Conservation (phyloP, 2,888 invertebrate species). For the Epistrophe eligans region DNA sequence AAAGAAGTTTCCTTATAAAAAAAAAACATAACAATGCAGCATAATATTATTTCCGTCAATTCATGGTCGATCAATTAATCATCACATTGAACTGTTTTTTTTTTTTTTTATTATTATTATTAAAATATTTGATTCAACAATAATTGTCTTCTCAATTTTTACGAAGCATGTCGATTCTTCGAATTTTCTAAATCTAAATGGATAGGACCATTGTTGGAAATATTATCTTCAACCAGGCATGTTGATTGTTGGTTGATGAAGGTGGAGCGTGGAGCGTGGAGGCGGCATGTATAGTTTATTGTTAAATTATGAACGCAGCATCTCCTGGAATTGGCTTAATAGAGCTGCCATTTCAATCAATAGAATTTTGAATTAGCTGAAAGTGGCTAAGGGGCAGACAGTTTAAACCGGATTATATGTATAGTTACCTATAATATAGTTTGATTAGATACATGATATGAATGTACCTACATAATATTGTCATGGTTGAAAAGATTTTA, state of each 20-base stretch:
- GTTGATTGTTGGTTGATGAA: background rate
- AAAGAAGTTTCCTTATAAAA: slow-evolving; percentile 47
- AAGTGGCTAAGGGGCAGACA: slow-evolving; percentile 43
- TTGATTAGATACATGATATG: background rate
- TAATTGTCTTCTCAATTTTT: slow-evolving; percentile 49
- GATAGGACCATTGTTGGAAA: slow-evolving; percentile 48
- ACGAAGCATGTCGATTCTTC: slow-evolving; percentile 68
- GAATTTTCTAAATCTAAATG: slow-evolving; percentile 61
- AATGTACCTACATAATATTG: background rate
- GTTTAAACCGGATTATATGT: background rate
- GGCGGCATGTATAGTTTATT: slow-evolving; percentile 39
- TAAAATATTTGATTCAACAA: slow-evolving; percentile 43
- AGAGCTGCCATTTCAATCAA: slow-evolving; percentile 74
- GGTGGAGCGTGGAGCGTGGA: slow-evolving; percentile 38
- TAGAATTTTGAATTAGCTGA: slow-evolving; percentile 67
- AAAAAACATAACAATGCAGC: slow-evolving; percentile 52
- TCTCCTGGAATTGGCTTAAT: slow-evolving; percentile 72
- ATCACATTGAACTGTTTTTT: slow-evolving; percentile 70
- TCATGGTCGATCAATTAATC: slow-evolving; percentile 72
- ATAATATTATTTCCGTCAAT: slow-evolving; percentile 64
- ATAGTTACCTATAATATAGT: background rate
- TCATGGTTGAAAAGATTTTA: background rate
- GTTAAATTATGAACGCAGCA: slow-evolving; percentile 62
- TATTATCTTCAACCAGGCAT: slow-evolving; percentile 34
- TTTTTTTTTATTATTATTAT: slow-evolving; percentile 43